Evolutionary conservation across 37 sponge, comb jelly and placozoan species (phyloP), one percentile per base, ranked within the genome.

Genomic region (Hormiphora californensis): DNA sequence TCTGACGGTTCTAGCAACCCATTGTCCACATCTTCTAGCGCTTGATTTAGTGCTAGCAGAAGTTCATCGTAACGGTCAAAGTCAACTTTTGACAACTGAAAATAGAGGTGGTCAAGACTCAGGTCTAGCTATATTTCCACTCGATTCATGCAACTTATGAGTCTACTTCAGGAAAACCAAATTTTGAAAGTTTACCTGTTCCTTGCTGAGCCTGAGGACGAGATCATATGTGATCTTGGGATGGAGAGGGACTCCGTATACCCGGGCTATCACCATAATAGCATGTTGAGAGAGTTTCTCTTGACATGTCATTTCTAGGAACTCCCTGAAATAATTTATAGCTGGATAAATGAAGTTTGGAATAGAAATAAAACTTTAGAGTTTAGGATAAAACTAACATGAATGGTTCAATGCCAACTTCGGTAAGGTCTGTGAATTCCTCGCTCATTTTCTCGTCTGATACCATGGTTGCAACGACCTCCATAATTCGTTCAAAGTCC

Each of bases 11-110:
- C 67, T 65, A 65, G 12, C 37, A 33, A 19, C 8, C 15, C 30
- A n/a, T 57, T 27, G 37, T 65, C 3, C 1, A 11, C 37, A 36
- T 65, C 67, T 1, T 36, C 33, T 5, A 30, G 61, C 4, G 30
- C n/a, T 2, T 33, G 67, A 1, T 36, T 36, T 1, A 65, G 36
- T 3, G 67, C 67, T 17, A 36, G 21, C 7, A 5, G 17, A 35
- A 65, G 38, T 39, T 65, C 67, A 28, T 65, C 67, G 37, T 65
- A 65, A 11, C 67, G 67, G 38, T 65, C 67, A 65, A 65, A 65
- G 67, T 65, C 35, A 21, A 33, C 8, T 5, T 33, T 65, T 2
- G 11, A 38, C 38, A 65, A 28, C 67, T 65, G 67, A 21, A 33
- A 17, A 28, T 17, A 19, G 21, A 4, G 35, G 3, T 65, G 67